Evolutionary conservation across 2,113 vertebrate species (phyloP), one percentile per base, ranked within the genome.

Genomic region (Ictidomys tridecemlineatus): DNA sequence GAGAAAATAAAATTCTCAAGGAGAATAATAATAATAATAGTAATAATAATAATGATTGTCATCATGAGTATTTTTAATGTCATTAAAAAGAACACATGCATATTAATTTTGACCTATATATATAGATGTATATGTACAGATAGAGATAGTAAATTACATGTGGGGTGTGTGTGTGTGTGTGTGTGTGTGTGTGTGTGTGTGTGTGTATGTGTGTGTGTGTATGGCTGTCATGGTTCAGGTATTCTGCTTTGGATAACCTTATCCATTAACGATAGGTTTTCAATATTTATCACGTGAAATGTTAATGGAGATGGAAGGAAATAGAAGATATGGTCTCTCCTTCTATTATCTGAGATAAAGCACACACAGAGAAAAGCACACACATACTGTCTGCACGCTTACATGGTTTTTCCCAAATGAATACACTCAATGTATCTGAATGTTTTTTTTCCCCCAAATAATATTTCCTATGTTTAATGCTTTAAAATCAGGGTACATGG

Each of bases 1-100:
- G 58, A 90, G 13, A 84, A 85, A 91, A 82, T 85, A 78, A 87
- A 95, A 94, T 87, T 88, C 11, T 13, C 24, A 78, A 70, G 37
- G 28, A 53, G 30, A 45, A 45, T 45, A 45, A 45, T 45, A 45
- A 45, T 45, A 45, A 45, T 45, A 45, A 45, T 45, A 45, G 45
- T 45, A 45, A 45, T 45, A 45, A 45, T 45, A 45, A 45, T 45
- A 45, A 45, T 45, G 45, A 45, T 80, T 67, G 61, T n/a, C 16
- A 65, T 4, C 3, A 86, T 28, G 16, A 85, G 17, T 12, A 73
- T 32, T 88, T 96, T 92, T 76, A 94, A 92, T 82, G 30, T 42
- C 45, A 85, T 74, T 70, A 76, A 20, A 86, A 84, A 51, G 45
- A 20, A 70, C 65, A 32, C 1, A 10, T 63, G 11, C 39, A 30